phyloP scores from a whole-genome alignment of 2,888 invertebrate species.

The Eumerus sabulonum region DNA sequence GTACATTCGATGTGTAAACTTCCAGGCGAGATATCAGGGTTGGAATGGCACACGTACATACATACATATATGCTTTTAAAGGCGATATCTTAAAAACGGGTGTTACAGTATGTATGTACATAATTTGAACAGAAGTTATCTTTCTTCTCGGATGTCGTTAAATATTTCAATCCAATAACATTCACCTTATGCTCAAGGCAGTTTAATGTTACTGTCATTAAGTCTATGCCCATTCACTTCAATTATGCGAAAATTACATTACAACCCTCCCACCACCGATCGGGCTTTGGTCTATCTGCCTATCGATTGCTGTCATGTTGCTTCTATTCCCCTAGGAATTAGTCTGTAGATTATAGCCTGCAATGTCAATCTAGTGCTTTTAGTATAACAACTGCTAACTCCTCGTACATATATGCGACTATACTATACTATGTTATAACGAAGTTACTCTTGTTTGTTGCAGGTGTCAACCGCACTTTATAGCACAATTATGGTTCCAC shows the following conservation, averaged over 20 bases:
- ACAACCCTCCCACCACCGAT: slow-evolving; percentile 20
- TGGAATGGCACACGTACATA: no score
- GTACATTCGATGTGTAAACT: no score
- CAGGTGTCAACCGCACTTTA: slow-evolving; percentile 66
- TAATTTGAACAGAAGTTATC: slow-evolving; percentile 25
- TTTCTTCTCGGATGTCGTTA: slow-evolving; percentile 17
- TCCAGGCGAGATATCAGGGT: no score
- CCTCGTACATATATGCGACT: slow-evolving; percentile 4
- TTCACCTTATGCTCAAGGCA: slow-evolving; percentile 64
- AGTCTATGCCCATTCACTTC: slow-evolving; percentile 58
- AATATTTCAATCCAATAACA: slow-evolving; percentile 49
- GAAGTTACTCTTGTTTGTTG: slow-evolving; percentile 30
- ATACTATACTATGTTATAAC: slow-evolving; percentile 13
- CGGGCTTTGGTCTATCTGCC: slow-evolving; percentile 1
- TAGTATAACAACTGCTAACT: background rate
- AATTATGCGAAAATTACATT: slow-evolving; percentile 63
- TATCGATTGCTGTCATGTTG: slow-evolving; percentile 25
- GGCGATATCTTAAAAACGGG: no score
- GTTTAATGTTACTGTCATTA: slow-evolving; percentile 33
- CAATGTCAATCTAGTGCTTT: slow-evolving; percentile 4
- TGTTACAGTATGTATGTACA: no score
- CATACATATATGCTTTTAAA: no score
- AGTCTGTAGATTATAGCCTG: slow-evolving; percentile 50
- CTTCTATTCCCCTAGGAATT: slow-evolving; percentile 57
- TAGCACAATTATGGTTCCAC: slow-evolving; percentile 60